Evolutionary conservation across 2,888 invertebrate genomes (phyloP), one percentile per base, ranked within the genome.

Genomic region (Cataglyphis altisquamis): DNA sequence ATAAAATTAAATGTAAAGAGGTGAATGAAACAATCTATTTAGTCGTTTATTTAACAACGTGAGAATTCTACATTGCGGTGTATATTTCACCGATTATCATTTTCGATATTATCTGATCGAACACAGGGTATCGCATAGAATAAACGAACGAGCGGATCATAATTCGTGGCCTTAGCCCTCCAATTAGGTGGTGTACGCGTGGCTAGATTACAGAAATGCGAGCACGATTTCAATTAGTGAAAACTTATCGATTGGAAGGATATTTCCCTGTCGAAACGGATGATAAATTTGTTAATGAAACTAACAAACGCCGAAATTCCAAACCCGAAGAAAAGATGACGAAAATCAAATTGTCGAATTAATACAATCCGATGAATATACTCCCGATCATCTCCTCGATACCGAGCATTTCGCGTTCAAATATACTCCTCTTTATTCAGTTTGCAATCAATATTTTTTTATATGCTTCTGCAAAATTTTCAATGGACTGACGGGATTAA

Each of bases 141-240:
- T 68, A 68, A 64, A 60, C 18, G 64, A 55, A 62, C 36, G 81
- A 64, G 62, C 74, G 45, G 29, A 88, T 72, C 74, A 88, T 87
- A 84, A 86, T 70, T 81, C 66, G 39, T 21, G 57, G 74, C 74
- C 82, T 87, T 86, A 83, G 62, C 70, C 81, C 67, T 60, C 52
- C 88, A 85, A 84, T 86, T 88, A 82, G 78, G 55, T 64, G 62
- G 60, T 48, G 32, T 81, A 78, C 77, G 48, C 80, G 48, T 12
- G 77, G 77, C 68, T 74, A 57, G 87, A 87, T 88, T 84, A 84
- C 78, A 82, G 84, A 57, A 62, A 55, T 75, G 82, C 70, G 62
- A 80, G 81, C 86, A 85, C 82, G 86, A 84, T 82, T 88, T 86
- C 88, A 87, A 86, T 88, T 87, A 88, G 64, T 75, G 78, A 78